Percentiles rank a stretch among this genome's conserved stretches.
Evolutionary conservation across 2,888 invertebrate species (phyloP).

Genomic region (Chelonus formosanus): DNA sequence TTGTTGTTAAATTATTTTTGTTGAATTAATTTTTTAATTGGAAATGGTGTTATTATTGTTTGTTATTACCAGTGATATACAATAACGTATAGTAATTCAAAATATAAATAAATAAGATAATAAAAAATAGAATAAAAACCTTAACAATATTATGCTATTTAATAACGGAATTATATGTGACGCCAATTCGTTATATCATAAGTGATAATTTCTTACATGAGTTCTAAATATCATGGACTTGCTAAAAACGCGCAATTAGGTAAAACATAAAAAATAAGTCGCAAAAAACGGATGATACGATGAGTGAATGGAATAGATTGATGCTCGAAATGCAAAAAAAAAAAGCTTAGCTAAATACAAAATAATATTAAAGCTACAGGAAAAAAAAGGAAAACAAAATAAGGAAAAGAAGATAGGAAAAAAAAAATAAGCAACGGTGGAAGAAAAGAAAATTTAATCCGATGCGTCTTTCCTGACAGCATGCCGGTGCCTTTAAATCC

Average conservation of each 20-base stretch:
- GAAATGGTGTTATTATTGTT: no score
- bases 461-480: slow-evolving; percentile 42
- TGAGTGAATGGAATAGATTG: slow-evolving; percentile 39
- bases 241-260: not conserved
- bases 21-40: no score
- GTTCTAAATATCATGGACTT: slow-evolving; percentile 3
- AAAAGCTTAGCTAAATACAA: no score
- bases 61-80: no score
- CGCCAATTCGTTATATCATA: no score
- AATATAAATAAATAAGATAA: no score
- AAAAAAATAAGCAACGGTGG: not conserved
- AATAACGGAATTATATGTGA: no score
- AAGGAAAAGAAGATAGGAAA: not conserved
- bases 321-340: slow-evolving; percentile 17
- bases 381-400: slow-evolving; percentile 1
- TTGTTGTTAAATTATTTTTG: no score
- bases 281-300: slow-evolving; percentile 28
- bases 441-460: slow-evolving; percentile 27
- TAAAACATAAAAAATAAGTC: slow-evolving; percentile 10
- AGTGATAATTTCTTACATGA: not conserved
- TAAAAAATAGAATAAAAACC: no score
- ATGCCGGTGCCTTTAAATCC: slow-evolving; percentile 49
- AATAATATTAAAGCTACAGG: not conserved
- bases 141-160: no score
- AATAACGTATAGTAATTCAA: no score